Base-by-base conservation (phyloP, 1,140 invertebrate genomes). In the Linepithema humile region DNA sequence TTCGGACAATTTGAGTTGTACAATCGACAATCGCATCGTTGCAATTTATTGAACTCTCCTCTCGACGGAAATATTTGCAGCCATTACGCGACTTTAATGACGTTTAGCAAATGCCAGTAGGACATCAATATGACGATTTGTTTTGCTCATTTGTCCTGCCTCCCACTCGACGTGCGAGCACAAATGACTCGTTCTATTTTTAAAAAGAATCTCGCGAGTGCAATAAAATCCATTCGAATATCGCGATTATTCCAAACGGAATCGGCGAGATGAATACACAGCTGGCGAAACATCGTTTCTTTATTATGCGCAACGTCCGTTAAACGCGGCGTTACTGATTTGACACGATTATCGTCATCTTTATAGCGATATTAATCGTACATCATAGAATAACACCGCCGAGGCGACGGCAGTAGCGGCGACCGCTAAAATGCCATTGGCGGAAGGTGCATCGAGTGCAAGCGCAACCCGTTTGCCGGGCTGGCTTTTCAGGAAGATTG, bases 401-500 rank as follows among this genome's bases (percentile, higher is more conserved):
- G 60, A 62, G 26, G 40, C 29, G 73, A 50, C 57, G 57, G 40
- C 38, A 29, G 20, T 38, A 15, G 20, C 53, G n/a, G 20, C 20
- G n/a, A 7, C 7, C 57, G 72, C 38, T 20, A 20, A 55, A 80
- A 83, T 60, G 50, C 10, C 53, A 65, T 43, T 57, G 17, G 64
- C 64, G 59, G 67, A 74, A 72, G 64, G 55, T 45, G 74, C 23
- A 72, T 32, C 12, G 78, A 73, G 40, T 64, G 26, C 43, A 29
- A 60, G 17, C 26, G 23, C 75, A 65, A 70, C 38, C 15, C 53
- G 78, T 60, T 82, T 7, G 50, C 23, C 59, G 50, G 43, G 50
- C 64, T 69, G 23, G 65, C 82, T 87, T 88, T 64, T 84, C 73
- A 57, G 84, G 48, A 82, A 89, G 86, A 90, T 87, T 83, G 80